A percentile compares a stretch with the other conserved stretches of the same genome.
Conservation (phyloP, 2,797 vertebrate species). For the Babyrousa celebensis region DNA sequence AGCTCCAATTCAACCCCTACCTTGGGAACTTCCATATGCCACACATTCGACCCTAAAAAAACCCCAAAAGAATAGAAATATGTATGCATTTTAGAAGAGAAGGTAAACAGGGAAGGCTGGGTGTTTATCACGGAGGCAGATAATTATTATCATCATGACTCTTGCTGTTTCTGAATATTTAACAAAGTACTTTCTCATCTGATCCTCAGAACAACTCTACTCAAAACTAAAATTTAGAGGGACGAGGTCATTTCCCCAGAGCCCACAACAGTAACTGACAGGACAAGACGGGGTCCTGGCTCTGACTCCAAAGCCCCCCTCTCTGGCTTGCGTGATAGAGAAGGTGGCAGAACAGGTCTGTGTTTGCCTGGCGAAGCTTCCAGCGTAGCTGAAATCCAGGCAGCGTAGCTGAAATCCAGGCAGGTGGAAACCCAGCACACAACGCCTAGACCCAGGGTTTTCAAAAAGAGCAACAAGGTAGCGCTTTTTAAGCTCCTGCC, state of each 20-base stretch:
- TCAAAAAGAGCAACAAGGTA: not conserved
- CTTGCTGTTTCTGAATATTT: not conserved
- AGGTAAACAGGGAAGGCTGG: not conserved
- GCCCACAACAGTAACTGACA: not conserved
- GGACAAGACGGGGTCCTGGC: not conserved
- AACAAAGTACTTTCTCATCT: not conserved
- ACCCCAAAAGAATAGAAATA: not conserved
- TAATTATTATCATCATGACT: not conserved
- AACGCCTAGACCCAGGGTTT: not conserved
- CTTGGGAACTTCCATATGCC: too few species aligned
- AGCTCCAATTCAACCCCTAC: too few species aligned
- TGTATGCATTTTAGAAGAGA: not conserved
- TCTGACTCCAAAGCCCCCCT: not conserved
- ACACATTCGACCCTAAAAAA: too few species aligned
- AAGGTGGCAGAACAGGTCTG: not conserved
- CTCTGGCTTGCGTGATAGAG: rapidly evolving
- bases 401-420: not conserved
- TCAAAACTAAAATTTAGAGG: not conserved
- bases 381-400: not conserved
- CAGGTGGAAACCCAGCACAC: not conserved
- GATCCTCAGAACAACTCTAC: not conserved
- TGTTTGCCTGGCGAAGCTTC: not conserved
- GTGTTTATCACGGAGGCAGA: not conserved
- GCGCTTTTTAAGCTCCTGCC: not conserved
- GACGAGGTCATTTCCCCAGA: not conserved